Base-by-base conservation (phyloP, 1,140 invertebrate genomes). In the Spodoptera litura region DNA sequence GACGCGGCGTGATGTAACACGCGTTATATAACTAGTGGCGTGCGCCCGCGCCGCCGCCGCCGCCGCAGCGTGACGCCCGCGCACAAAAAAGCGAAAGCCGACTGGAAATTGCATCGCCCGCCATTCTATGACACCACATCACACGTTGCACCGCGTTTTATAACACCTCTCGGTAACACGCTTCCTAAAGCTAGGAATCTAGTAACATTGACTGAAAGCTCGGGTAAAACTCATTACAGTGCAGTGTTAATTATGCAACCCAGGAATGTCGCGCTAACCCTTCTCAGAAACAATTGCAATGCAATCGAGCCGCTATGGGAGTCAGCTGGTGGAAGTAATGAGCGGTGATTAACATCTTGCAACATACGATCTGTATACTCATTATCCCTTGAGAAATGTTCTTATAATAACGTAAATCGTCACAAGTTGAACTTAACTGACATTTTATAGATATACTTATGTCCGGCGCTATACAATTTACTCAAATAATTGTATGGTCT, bases 1-100 rank as follows among this genome's bases (percentile, higher is more conserved):
- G 90, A 92, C 91, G 92, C 83, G 83, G 62, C 87, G 88, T 92
- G 90, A 93, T 92, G 91, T 93, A 92, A 93, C 72, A 73, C 72
- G 82, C 78, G 83, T 93, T 93, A 91, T 87, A 82, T 93, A 93
- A 94, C 80, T 81, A 75, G 70, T 72, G 80, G 87, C 87, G 85
- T 87, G 88, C 90, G 89, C 84, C 84, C 79, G 79, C 87, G 84
- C 66, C 9, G 68, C 66, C 62, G 6, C 15, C 88, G 88, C 85
- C 83, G 81, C 72, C 85, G 84, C 87, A 81, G 85, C 90, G 88
- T 91, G 86, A 91, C 91, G 88, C 77, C 80, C 53, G n/a, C 71
- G 70, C 78, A 80, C 83, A 87, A 88, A 92, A 91, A 91, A 93
- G 89, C 90, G 91, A 92, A 92, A 91, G 91, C 89, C 78, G 78